phyloP scores from a whole-genome alignment of 2,888 invertebrate species.

The Bombyx huttoni region DNA sequence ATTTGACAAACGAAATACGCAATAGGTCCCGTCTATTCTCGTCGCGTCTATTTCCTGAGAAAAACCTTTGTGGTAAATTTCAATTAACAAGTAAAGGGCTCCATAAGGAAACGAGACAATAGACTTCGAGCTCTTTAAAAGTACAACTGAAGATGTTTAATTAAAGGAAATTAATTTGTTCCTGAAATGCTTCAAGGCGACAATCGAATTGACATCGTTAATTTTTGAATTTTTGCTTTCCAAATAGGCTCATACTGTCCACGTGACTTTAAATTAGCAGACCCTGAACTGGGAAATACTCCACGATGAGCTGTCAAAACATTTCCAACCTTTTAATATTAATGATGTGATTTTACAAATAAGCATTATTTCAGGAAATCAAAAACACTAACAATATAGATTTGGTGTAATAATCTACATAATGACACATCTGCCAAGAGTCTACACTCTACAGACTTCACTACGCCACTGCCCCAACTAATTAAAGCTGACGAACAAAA shows the following conservation, averaged over 20 bases:
- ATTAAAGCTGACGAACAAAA: neutral
- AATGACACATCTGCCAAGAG: neutral
- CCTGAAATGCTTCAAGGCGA: neutral
- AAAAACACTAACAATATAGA: neutral
- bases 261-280: too few species aligned
- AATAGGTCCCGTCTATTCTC: neutral
- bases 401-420: neutral
- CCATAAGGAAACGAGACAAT: neutral
- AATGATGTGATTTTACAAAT: too few species aligned
- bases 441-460: neutral
- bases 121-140: neutral
- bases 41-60: neutral
- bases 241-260: neutral
- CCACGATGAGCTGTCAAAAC: too few species aligned
- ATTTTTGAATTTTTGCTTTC: neutral
- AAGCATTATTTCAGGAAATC: too few species aligned
- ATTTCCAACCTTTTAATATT: too few species aligned
- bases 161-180: constrained; percentile 3
- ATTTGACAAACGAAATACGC: neutral
- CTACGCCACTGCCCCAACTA: neutral
- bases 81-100: neutral
- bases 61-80: neutral
- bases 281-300: too few species aligned
- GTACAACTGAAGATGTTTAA: constrained; percentile 2
- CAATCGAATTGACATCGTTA: neutral